phyloP scores from a whole-genome alignment of 2,113 vertebrate genomes.

The Tupaia tana region DNA sequence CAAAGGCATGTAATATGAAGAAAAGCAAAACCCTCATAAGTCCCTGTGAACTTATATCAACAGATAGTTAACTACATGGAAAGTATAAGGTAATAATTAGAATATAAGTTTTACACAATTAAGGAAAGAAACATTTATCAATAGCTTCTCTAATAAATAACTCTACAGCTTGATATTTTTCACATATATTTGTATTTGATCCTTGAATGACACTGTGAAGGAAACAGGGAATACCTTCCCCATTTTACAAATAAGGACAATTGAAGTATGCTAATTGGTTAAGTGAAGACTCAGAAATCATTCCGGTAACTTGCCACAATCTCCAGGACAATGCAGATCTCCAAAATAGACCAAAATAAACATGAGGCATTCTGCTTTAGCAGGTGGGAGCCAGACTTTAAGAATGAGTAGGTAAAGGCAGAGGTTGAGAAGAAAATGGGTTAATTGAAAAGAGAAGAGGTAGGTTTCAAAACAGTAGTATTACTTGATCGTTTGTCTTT shows the following conservation, averaged over 20 bases:
- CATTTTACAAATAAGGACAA: conserved; percentile 30
- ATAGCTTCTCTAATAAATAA: not conserved
- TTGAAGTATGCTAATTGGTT: not conserved
- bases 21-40: not conserved
- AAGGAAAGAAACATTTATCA: not conserved
- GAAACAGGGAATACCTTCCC: not conserved
- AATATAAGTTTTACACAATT: conserved; percentile 38
- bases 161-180: not conserved
- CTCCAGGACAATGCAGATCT: not conserved
- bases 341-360: not conserved
- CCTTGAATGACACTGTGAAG: conserved; percentile 25
- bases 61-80: not conserved
- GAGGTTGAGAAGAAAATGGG: not conserved
- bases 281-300: conserved; percentile 40
- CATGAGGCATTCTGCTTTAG: not conserved
- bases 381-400: not conserved
- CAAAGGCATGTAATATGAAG: conserved; percentile 3
- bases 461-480: conserved; percentile 38
- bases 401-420: conserved; percentile 28
- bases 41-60: conserved; percentile 38
- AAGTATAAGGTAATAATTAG: conserved; percentile 27
- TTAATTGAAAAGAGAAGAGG: not conserved
- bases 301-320: conserved; percentile 11
- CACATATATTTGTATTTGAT: conserved; percentile 38
- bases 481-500: not conserved